Conservation (phyloP, 2,888 invertebrate species). For the Phalera bucephala region DNA sequence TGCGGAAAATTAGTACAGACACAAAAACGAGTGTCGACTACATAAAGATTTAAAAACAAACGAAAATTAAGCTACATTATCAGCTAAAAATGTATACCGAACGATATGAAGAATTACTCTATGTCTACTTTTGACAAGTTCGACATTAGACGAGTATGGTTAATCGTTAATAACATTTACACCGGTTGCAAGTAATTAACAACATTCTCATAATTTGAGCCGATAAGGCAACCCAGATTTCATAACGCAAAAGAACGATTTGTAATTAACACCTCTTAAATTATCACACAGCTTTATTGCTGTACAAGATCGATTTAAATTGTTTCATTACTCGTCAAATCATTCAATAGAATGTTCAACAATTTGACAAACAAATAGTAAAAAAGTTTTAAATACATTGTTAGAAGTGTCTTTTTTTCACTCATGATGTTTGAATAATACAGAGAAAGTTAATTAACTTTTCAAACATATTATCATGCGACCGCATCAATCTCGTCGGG, state of each 20-base stretch:
- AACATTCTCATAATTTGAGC: slow-evolving; percentile 23
- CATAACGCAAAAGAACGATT: background rate
- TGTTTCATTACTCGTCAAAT: too few species aligned
- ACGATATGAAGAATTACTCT: slow-evolving; percentile 27
- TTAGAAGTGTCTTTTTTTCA: too few species aligned
- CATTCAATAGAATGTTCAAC: too few species aligned
- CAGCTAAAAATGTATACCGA: slow-evolving; percentile 31
- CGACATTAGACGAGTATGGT: slow-evolving; percentile 11
- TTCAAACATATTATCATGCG: slow-evolving; percentile 23
- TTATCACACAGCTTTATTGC: too few species aligned
- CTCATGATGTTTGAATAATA: slow-evolving; percentile 3
- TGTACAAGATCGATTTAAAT: too few species aligned
- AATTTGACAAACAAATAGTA: too few species aligned
- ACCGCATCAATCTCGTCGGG: slow-evolving; percentile 37
- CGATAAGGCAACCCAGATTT: slow-evolving; percentile 10
- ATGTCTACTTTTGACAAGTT: slow-evolving; percentile 27
- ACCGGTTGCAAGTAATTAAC: slow-evolving; percentile 22
- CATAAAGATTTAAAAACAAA: too few species aligned
- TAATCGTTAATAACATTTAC: slow-evolving; percentile 23
- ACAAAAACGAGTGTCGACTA: too few species aligned
- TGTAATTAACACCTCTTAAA: slow-evolving; percentile 4
- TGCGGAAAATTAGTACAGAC: too few species aligned
- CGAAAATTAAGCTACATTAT: slow-evolving; percentile 26
- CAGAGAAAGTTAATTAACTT: slow-evolving; percentile 34
- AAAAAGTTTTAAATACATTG: too few species aligned